Evolutionary conservation across 2,797 vertebrate genomes (phyloP).

Genomic region (Salmo trutta): DNA sequence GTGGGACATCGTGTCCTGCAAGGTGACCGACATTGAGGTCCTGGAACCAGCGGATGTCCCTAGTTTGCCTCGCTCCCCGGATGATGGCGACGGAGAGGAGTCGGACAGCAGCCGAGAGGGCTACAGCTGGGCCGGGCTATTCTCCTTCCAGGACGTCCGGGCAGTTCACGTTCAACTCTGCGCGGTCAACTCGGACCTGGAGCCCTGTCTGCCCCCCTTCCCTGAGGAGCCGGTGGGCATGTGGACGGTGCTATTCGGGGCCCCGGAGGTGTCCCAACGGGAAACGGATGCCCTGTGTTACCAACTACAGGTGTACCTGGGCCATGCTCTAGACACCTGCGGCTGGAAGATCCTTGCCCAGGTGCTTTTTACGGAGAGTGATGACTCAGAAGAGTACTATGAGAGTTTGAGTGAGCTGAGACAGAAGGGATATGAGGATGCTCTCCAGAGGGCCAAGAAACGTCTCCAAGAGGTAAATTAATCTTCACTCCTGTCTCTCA

Average conservation of each 20-base stretch:
- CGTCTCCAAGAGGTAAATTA: conserved; percentile 1
- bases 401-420: conserved; percentile 45
- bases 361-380: conserved; percentile 90
- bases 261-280: conserved; percentile 73
- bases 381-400: conserved; percentile 94
- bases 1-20: conserved; percentile 60
- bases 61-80: conserved; percentile 33
- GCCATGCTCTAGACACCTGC: conserved; percentile 92
- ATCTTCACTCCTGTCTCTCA: neutral
- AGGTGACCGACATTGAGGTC: conserved; percentile 58
- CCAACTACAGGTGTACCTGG: conserved; percentile 92
- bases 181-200: conserved; percentile 91
- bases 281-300: conserved; percentile 86
- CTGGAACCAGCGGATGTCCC: conserved; percentile 55
- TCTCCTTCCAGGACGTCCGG: conserved; percentile 92
- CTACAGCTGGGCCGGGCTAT: conserved; percentile 96
- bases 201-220: conserved; percentile 87
- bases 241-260: conserved; percentile 91
- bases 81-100: conserved; percentile 44
- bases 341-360: conserved; percentile 97
- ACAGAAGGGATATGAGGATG: conserved; percentile 35
- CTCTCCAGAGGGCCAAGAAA: conserved; percentile 3
- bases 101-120: conserved; percentile 74
- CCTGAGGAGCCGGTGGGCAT: conserved; percentile 90
- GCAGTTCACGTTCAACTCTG: conserved; percentile 90